Base-by-base conservation (phyloP, 2,888 invertebrate genomes). In the Eupelmus urozonus region DNA sequence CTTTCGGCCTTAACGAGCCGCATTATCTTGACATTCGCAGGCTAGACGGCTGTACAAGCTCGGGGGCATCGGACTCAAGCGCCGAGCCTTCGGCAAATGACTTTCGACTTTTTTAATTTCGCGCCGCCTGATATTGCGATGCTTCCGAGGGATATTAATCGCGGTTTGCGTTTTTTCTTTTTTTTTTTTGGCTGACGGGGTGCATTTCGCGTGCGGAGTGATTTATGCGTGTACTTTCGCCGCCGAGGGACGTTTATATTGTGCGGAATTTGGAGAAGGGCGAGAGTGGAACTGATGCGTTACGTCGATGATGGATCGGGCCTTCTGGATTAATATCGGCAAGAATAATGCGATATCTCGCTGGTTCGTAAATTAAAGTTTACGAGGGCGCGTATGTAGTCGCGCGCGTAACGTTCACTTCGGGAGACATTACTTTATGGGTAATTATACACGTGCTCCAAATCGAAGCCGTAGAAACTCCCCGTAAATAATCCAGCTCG, bases 51-150 rank as follows among this genome's bases (percentile, higher is more conserved):
- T 55, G 20, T 25, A 45, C 18, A 51, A 51, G 9, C 27, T 23
- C 23, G 67, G 45, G 69, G 42, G 69, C 27, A 55, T 63, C 63
- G 73, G 16, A 27, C 62, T 49, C 25, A 2, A 25, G 23, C 20
- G n/a, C 20, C 27, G 23, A n/a, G n/a, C n/a, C n/a, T n/a, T 25
- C 57, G 60, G 40, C 40, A 75, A 75, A 75, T 75, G 67, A 75
- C 75, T 75, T 75, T 74, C 51, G 29, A 66, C 66, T 65, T 74
- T 49, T 75, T 74, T 55, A 72, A 53, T 62, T 63, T 65, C 42
- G 16, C 55, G 55, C 45, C 7, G 25, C 4, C 51, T n/a, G 51
- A 18, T 51, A 13, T 51, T 51, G 20, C 2, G 7, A 51, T 3
- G 20, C 20, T 51, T 51, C 3, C 51, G 60, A 60, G n/a, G 11